phyloP scores from a whole-genome alignment of 2,797 vertebrate genomes.

The Balearica regulorum region DNA sequence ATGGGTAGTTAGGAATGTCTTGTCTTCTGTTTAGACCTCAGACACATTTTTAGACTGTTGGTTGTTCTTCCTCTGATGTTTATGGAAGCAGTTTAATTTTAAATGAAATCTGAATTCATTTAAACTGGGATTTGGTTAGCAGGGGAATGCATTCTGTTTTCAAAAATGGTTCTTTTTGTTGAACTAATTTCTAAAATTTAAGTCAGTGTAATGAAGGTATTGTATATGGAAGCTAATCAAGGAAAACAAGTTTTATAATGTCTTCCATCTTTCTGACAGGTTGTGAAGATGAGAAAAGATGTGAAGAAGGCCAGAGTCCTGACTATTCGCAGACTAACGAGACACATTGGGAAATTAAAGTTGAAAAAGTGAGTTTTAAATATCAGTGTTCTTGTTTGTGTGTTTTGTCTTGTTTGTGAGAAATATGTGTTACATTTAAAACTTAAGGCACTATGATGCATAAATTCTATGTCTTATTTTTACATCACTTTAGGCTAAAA shows the following conservation, averaged over 20 bases:
- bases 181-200: background rate
- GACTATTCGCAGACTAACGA: slow-evolving; percentile 86
- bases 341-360: slow-evolving; percentile 83
- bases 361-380: slow-evolving; percentile 82
- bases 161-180: background rate
- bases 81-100: slow-evolving; percentile 38
- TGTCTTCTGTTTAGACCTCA: slow-evolving; percentile 40
- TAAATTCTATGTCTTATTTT: background rate
- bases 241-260: background rate
- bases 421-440: background rate
- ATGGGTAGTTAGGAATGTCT: slow-evolving; percentile 10
- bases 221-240: background rate
- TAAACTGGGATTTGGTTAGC: background rate
- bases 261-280: slow-evolving; percentile 71
- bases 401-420: too few relatives aligned
- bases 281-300: slow-evolving; percentile 95
- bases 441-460: background rate
- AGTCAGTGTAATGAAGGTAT: background rate
- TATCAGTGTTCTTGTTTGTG: background rate
- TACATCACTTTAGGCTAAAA: background rate
- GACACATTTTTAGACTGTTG: slow-evolving; percentile 39
- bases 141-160: background rate
- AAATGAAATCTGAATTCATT: background rate
- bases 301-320: slow-evolving; percentile 88
- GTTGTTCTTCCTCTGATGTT: slow-evolving; percentile 34